These are phyloP conservation scores for Heliothis subflexa DNA, from an alignment of 1,140 invertebrate species.

Conservation along the genomic window DNA sequence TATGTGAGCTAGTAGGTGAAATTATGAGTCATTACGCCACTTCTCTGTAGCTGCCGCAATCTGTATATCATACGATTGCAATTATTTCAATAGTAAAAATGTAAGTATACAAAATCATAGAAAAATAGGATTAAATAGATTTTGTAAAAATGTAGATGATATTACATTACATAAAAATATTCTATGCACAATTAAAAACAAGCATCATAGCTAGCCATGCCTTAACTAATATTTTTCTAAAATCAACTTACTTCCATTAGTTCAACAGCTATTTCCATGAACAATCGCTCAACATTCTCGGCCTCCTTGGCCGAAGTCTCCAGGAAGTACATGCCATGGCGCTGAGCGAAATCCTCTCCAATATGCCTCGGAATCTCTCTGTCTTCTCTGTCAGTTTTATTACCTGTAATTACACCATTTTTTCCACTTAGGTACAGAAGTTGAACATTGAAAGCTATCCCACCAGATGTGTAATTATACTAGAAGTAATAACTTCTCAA, in stretches of 20 bases:
- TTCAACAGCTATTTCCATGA: conserved; percentile 98
- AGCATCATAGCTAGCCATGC: not conserved
- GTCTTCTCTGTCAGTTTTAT: conserved; percentile 98
- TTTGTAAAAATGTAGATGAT: too few species aligned
- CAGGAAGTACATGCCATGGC: conserved; percentile 98
- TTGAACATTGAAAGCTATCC: not conserved
- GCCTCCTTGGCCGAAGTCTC: conserved; percentile 99
- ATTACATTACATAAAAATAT: too few species aligned
- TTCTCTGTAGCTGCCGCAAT: too few species aligned
- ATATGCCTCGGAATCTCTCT: conserved; percentile 97
- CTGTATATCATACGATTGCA: too few species aligned
- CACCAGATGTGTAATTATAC: too few species aligned
- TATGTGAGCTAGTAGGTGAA: too few species aligned
- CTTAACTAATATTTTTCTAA: too few species aligned
- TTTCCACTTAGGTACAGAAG: not conserved
- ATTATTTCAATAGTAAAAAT: too few species aligned
- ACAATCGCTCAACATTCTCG: conserved; percentile 98
- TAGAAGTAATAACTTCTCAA: too few species aligned
- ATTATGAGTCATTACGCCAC: too few species aligned
- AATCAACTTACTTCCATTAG: conserved; percentile 90
- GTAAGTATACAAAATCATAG: too few species aligned
- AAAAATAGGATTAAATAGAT: too few species aligned
- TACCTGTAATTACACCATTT: conserved; percentile 88
- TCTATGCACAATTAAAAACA: not conserved
- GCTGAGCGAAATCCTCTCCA: conserved; percentile 98